Conservation (phyloP, 2,888 invertebrate genomes). For the Acronicta psi region DNA sequence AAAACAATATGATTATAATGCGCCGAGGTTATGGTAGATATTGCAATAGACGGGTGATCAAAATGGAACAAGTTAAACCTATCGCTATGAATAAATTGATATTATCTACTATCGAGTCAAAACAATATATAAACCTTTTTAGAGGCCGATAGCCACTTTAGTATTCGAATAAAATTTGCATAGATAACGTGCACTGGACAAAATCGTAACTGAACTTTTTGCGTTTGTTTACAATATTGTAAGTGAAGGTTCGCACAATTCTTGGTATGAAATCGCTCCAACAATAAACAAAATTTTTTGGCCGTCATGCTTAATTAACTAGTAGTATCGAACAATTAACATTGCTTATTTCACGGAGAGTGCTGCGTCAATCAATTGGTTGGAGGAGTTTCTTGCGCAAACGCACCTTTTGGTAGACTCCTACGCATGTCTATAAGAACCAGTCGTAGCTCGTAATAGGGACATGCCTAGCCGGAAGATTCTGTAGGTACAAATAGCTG, state of each 20-base stretch:
- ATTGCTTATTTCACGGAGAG: constrained; percentile 68
- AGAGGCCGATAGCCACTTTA: neutral
- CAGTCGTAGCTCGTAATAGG: constrained; percentile 53
- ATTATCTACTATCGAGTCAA: neutral
- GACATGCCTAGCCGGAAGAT: constrained; percentile 59
- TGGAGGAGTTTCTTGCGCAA: constrained; percentile 67
- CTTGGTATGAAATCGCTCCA: constrained; percentile 52
- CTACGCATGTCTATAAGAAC: constrained; percentile 47
- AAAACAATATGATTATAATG: constrained; percentile 15
- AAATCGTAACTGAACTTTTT: constrained; percentile 3
- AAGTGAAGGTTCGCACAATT: constrained; percentile 13
- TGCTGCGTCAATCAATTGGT: constrained; percentile 57
- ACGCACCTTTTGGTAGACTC: constrained; percentile 45
- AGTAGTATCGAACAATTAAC: constrained; percentile 76
- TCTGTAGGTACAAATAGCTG: constrained; percentile 52
- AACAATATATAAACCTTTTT: neutral
- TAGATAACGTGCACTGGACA: neutral
- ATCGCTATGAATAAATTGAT: constrained; percentile 10
- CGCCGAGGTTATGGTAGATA: neutral
- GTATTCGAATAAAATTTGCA: neutral
- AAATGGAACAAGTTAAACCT: neutral
- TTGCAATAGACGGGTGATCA: constrained; percentile 12
- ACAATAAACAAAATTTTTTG: constrained; percentile 59
- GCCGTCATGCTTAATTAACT: constrained; percentile 81
- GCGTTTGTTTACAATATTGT: constrained; percentile 31